These are phyloP conservation scores for fruit fly (Drosophila melanogaster) DNA, from an alignment of 1,140 invertebrate genomes.

Conservation along the genomic window Release_6_plus_ISO1_MT NT_033779.5:12999501-13000000, in stretches of 20 bases:
- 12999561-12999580: slow-evolving; percentile 46
- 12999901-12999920: too few relatives aligned
- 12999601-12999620: slow-evolving; percentile 32
- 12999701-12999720: slow-evolving; percentile 19
- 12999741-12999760: slow-evolving; percentile 83
- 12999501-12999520: slow-evolving; percentile 33
- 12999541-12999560: slow-evolving; percentile 48
- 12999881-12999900: too few relatives aligned
- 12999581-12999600: slow-evolving; percentile 35
- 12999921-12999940: too few relatives aligned
- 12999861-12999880: too few relatives aligned
- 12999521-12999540: slow-evolving; percentile 25
- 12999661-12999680: slow-evolving; percentile 19
- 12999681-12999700: background rate
- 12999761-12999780: slow-evolving; percentile 50
- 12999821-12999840: too few relatives aligned
- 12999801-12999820: too few relatives aligned
- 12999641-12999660: slow-evolving; percentile 1
- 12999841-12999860: too few relatives aligned
- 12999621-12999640: background rate
- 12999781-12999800: too few relatives aligned
- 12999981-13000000: too few relatives aligned
- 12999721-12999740: slow-evolving; percentile 83
- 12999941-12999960: too few relatives aligned
- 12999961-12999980: too few relatives aligned